Percentiles rank a stretch among this genome's conserved stretches.
Conservation (phyloP, 1,140 invertebrate genomes). For the Leptonema lineaticorne region DNA sequence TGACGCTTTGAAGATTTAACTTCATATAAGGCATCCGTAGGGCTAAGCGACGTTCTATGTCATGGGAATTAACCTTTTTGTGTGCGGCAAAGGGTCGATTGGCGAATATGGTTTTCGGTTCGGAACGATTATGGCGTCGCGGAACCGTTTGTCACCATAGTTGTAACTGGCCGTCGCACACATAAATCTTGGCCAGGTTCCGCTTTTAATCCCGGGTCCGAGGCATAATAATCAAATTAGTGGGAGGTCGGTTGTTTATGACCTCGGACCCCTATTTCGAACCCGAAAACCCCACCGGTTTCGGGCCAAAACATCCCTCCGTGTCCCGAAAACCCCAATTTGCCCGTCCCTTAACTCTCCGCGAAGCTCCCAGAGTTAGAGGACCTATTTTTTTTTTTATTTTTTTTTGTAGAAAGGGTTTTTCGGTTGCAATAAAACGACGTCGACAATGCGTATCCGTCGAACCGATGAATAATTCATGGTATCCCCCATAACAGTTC, state of each 20-base stretch:
- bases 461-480: background rate
- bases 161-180: slow-evolving; percentile 1
- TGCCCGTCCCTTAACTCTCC: no score
- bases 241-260: slow-evolving; percentile 2
- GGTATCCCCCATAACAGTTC: background rate
- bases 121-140: background rate
- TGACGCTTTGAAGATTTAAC: no score
- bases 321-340: background rate
- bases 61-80: background rate
- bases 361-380: no score
- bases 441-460: background rate
- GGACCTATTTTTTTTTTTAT: background rate
- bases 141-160: slow-evolving; percentile 11
- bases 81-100: background rate
- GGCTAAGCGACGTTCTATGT: no score
- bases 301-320: background rate
- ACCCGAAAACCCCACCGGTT: background rate
- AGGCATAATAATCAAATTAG: slow-evolving; percentile 15
- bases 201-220: slow-evolving; percentile 12
- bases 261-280: background rate
- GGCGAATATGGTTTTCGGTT: background rate
- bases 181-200: slow-evolving; percentile 9
- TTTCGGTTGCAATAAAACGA: background rate
- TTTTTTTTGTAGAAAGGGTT: background rate
- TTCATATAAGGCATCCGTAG: no score